Conservation (phyloP, 2,888 invertebrate genomes). For the Barypeithes pellucidus region DNA sequence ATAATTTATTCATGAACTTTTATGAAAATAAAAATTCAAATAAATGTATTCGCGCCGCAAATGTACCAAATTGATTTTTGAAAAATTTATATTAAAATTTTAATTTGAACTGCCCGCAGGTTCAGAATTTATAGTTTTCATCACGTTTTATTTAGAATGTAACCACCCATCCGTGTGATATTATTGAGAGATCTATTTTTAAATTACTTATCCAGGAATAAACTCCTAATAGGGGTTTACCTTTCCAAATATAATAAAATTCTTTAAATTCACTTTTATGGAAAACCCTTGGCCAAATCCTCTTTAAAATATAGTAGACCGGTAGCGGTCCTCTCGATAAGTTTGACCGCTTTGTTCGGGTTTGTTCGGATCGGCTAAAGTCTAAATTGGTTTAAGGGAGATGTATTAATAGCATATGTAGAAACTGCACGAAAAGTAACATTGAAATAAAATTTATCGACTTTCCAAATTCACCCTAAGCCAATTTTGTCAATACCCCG, state of each 20-base stretch:
- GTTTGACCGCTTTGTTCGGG: background rate
- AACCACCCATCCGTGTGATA: background rate
- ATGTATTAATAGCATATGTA: background rate
- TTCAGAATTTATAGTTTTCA: too few relatives aligned
- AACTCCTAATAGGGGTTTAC: background rate
- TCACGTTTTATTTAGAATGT: background rate
- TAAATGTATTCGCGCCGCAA: too few relatives aligned
- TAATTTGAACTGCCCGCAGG: too few relatives aligned
- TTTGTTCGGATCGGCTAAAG: too few relatives aligned
- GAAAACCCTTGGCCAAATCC: constrained; percentile 15
- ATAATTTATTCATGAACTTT: too few relatives aligned
- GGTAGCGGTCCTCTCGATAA: background rate
- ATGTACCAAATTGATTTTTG: too few relatives aligned
- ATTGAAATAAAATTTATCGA: background rate
- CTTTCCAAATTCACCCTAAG: too few relatives aligned
- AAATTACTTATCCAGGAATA: background rate
- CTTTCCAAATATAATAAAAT: background rate
- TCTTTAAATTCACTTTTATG: constrained; percentile 7
- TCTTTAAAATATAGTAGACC: background rate
- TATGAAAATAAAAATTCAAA: too few relatives aligned
- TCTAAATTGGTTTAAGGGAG: background rate
- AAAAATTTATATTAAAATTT: too few relatives aligned
- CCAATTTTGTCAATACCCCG: too few relatives aligned
- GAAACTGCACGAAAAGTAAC: background rate
- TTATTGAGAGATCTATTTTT: background rate